Evolutionary conservation across 2,113 vertebrate species (phyloP), one percentile per base, ranked within the genome.

Genomic region (Prionailurus bengalensis): DNA sequence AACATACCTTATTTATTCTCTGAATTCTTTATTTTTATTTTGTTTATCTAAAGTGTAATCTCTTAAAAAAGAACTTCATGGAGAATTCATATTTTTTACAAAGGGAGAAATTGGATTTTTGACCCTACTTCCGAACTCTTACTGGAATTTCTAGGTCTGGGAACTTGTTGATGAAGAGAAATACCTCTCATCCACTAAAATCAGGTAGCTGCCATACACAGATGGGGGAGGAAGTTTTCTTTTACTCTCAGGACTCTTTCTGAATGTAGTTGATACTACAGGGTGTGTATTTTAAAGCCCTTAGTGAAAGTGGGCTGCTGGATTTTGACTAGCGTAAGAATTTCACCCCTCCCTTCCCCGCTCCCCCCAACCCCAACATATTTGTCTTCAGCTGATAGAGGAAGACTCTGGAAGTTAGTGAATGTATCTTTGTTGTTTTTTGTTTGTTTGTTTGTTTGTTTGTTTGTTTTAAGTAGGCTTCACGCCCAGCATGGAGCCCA

Each of bases 381-480:
- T 68, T 84, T 96, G 58, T 92, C 58, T 90, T 95, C 36, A 27
- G n/a, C 68, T 95, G 93, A 74, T 94, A 93, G 92, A 66, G 51
- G 76, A 84, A 86, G 31, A 36, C 31, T 31, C 17, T 76, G 91
- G 29, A 55, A 33, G 53, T 82, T 95, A 53, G 65, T 93, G 39
- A 83, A 21, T 80, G 81, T 84, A 70, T 92, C 81, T 58, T 0
- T 87, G 51, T 45, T 45, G 55, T 51, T 84, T 61, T 23, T 23
- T 58, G 58, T 10, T 23, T 61, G 21, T 17, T 58, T 58, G 58
- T 58, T 23, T 61, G 58, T 42, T 42, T 42, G 42, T 7, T 10
- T 51, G 48, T 11, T 23, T 61, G 21, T 7, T 61, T 61, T 23
- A 23, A 61, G 58, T 61, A 23, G 58, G 58, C 58, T 8, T 61